These are phyloP conservation scores for Bombyx mandarina DNA, from an alignment of 1,140 invertebrate genomes.

Conservation along the genomic window DNA sequence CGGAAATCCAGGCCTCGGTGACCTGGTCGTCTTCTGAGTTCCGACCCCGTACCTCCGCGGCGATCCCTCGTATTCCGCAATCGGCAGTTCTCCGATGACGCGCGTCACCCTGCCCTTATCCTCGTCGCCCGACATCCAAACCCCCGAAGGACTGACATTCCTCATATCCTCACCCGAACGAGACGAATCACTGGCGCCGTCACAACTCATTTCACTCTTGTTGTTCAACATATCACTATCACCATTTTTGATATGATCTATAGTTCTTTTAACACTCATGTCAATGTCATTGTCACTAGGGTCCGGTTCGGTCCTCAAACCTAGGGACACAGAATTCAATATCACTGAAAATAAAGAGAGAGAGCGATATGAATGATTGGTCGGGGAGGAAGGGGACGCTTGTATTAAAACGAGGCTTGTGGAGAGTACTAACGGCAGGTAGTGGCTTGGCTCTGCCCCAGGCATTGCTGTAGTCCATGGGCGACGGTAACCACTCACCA, in stretches of 20 bases:
- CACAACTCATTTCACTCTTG: slow-evolving; percentile 54
- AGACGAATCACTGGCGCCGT: slow-evolving; percentile 48
- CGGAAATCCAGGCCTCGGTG: slow-evolving; percentile 67
- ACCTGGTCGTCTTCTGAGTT: slow-evolving; percentile 39
- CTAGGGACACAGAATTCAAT: slow-evolving; percentile 70
- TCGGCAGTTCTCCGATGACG: slow-evolving; percentile 89
- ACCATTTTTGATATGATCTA: slow-evolving; percentile 67
- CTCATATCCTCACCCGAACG: slow-evolving; percentile 43
- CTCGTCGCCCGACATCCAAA: slow-evolving; percentile 57
- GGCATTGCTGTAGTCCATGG: too few relatives aligned
- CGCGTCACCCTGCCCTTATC: slow-evolving; percentile 78
- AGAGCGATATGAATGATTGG: slow-evolving; percentile 37
- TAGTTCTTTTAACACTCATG: slow-evolving; percentile 65
- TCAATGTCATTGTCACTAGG: slow-evolving; percentile 68
- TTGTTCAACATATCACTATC: slow-evolving; percentile 60
- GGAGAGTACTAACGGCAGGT: too few relatives aligned
- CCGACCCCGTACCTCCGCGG: slow-evolving; percentile 86
- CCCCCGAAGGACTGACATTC: slow-evolving; percentile 47
- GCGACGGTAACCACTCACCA: too few relatives aligned
- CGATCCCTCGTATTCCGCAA: slow-evolving; percentile 93
- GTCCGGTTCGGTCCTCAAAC: slow-evolving; percentile 67
- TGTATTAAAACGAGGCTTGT: too few relatives aligned
- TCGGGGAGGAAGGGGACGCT: slow-evolving; percentile 4
- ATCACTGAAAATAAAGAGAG: slow-evolving; percentile 68
- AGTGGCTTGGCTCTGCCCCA: too few relatives aligned